Conservation (phyloP, 2,113 vertebrate species). For the Gnathonemus echidnorhynchus region DNA sequence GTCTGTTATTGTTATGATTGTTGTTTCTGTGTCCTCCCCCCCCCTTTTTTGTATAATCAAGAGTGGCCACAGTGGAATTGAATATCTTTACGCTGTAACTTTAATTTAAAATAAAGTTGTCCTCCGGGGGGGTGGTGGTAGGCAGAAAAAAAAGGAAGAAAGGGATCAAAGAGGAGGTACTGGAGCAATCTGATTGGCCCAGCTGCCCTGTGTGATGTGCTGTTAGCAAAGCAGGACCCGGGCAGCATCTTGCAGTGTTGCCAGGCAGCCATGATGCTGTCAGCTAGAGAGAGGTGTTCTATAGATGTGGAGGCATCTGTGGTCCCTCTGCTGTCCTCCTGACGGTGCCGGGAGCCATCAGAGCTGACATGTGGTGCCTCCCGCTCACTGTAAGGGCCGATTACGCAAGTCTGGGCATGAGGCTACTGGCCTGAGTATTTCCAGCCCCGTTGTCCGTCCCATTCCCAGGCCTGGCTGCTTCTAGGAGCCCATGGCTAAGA, state of each 20-base stretch:
- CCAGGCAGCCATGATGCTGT: not conserved
- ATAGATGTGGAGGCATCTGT: not conserved
- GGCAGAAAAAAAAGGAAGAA: not conserved
- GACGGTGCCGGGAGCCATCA: not conserved
- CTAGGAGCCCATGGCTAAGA: conserved; percentile 35
- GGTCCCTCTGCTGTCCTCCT: not conserved
- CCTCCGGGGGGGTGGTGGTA: too few relatives aligned
- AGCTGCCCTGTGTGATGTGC: not conserved
- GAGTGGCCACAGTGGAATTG: too few relatives aligned
- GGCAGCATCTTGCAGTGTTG: not conserved
- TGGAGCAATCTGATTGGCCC: not conserved
- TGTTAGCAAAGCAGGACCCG: not conserved
- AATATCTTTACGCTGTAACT: too few relatives aligned
- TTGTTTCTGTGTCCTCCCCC: too few relatives aligned
- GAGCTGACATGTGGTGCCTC: conserved; percentile 38
- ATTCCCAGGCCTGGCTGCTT: conserved; percentile 25
- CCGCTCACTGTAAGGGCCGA: conserved; percentile 40
- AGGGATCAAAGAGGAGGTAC: not conserved
- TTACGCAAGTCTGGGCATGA: conserved; percentile 51
- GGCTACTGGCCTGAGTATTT: conserved; percentile 42
- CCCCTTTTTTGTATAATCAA: too few relatives aligned
- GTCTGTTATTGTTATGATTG: too few relatives aligned
- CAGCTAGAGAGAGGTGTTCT: not conserved
- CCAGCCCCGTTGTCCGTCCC: conserved; percentile 9
- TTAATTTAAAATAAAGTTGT: too few relatives aligned